Evolutionary conservation across 2,797 vertebrate species (phyloP), one percentile per base, ranked within the genome.

Genomic region (Lithobates pipiens): DNA sequence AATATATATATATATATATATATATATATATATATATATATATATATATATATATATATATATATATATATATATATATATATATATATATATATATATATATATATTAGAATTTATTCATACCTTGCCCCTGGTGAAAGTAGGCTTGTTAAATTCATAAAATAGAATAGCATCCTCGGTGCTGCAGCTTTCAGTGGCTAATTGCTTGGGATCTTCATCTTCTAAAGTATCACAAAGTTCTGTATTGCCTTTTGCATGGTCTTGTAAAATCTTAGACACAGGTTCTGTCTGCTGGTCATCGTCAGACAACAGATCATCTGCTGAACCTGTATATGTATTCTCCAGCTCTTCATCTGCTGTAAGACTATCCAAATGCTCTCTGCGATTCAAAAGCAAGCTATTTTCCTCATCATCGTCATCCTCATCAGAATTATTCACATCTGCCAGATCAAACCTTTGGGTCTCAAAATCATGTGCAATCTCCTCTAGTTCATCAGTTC

Each of bases 111-210:
- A 16, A 61, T 67, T 10, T 67, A 44, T 8, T 5, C 90, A 93
- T 91, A 99, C 98, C 95, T 97, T 99, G 91, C 97, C 97, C 91
- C 94, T 95, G 68, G 97, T 98, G 91, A 99, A 98, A 77, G 91
- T 92, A 81, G 93, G 85, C 88, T 92, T 97, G 91, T 89, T 96
- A 91, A 99, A 99, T 65, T 95, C 93, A 91, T 98, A 99, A 50
- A 92, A 89, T 70, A 91, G 84, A 85, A 86, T 91, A 67, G 86
- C 85, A n/a, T 89, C 88, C 50, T 83, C 82, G 21, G 61, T 16
- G 15, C 0, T 85, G 82, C 57, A 89, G 88, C 80, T 5, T 6
- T 72, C 78, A 1, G 86, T 84, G 68, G 23, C 27, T 95, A 94
- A n/a, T 21, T 93, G 94, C 91, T 90, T 65, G 90, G 90, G 7